A percentile compares a stretch with the other conserved stretches of the same genome.
Conservation (phyloP, 2,797 vertebrate species). For the Agapornis canus region DNA sequence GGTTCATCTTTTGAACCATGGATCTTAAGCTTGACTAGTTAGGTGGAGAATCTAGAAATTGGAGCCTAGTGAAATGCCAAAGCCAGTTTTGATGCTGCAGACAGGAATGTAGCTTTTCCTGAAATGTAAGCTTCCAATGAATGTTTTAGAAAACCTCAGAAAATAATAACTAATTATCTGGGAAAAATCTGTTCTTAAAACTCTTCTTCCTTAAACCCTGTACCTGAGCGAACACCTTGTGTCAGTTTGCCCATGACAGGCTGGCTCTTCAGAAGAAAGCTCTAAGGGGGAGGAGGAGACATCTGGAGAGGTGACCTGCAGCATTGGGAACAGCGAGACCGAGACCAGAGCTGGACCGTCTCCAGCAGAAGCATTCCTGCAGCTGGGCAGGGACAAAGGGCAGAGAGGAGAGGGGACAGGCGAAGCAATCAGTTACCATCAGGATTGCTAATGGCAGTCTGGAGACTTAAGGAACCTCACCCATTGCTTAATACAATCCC, state of each 20-base stretch:
- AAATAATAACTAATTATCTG: neutral
- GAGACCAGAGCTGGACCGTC: fast-evolving
- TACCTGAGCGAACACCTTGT: neutral
- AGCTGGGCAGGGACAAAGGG: neutral
- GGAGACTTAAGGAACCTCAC: neutral
- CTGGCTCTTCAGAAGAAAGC: neutral
- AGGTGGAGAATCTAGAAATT: fast-evolving
- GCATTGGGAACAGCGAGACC: fast-evolving
- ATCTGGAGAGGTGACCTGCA: neutral
- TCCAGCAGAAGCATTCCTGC: neutral
- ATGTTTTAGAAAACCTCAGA: too few species aligned
- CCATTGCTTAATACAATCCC: fast-evolving
- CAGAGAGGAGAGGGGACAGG: neutral
- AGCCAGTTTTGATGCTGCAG: neutral
- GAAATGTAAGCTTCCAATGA: fast-evolving
- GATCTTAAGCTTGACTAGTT: neutral
- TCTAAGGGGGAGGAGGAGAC: fast-evolving
- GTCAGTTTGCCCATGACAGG: fast-evolving
- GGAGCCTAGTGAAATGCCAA: fast-evolving
- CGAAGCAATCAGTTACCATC: neutral
- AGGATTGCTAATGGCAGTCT: neutral
- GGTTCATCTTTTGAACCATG: neutral
- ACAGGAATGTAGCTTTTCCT: fast-evolving
- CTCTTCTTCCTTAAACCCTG: neutral
- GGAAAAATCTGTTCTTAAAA: neutral